Conservation (phyloP, 2,113 vertebrate species). For the Nanorana parkeri region DNA sequence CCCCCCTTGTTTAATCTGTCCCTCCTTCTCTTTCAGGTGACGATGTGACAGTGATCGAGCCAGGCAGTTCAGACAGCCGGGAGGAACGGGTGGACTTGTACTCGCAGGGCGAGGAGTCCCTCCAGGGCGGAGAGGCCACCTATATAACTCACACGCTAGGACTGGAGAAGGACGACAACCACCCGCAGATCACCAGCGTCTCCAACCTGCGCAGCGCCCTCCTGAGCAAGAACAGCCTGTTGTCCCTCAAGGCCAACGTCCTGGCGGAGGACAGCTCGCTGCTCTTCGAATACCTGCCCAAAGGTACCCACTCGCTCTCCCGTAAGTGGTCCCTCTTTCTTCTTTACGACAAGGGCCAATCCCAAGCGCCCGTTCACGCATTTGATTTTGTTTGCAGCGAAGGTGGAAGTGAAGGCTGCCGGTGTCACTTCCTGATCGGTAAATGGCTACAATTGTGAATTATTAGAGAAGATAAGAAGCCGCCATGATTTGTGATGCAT, state of each 20-base stretch:
- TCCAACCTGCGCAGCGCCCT: conserved; percentile 93
- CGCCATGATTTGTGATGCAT: no score
- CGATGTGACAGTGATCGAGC: conserved; percentile 79
- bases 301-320: conserved; percentile 90
- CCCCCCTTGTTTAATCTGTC: background rate
- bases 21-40: conserved; percentile 68
- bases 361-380: no score
- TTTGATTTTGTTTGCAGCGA: background rate
- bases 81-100: conserved; percentile 85
- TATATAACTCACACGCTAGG: conserved; percentile 78
- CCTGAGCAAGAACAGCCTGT: conserved; percentile 96
- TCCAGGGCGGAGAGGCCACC: conserved; percentile 75
- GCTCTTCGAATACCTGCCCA: conserved; percentile 95
- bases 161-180: conserved; percentile 83
- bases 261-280: conserved; percentile 92
- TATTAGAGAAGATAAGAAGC: no score
- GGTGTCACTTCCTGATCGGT: no score
- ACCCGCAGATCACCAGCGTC: conserved; percentile 81
- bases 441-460: no score
- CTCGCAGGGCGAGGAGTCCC: conserved; percentile 81
- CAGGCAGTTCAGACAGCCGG: conserved; percentile 84
- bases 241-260: conserved; percentile 93
- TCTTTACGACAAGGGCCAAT: background rate
- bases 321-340: conserved; percentile 83
- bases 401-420: background rate